Evolutionary conservation across 2,797 vertebrate genomes (phyloP), one percentile per base, ranked within the genome.

Genomic region (Cetoscarus ocellatus): DNA sequence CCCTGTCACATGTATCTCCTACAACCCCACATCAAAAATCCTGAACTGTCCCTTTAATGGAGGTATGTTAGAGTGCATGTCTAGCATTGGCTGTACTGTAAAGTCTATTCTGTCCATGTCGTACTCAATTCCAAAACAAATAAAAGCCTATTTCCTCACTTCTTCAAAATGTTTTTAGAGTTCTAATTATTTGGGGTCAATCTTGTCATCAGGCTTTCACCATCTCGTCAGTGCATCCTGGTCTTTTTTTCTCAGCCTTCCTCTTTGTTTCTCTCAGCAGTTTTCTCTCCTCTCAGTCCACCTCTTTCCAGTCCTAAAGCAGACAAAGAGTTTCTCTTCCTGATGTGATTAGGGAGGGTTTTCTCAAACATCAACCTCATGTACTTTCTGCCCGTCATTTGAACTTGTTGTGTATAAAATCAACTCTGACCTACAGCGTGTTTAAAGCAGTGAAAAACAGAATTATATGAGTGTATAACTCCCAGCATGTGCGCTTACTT

Each of bases 401-500:
- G 15, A 64, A 45, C 63, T 27, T 52, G 8, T 27, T 52, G 8
- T 61, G n/a, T 52, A 47, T 47, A 15, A 83, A 67, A 57, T 36
- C 19, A 62, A 67, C 67, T 54, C 15, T 43, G 50, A 67, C 56
- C 53, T 12, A 17, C 47, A 36, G 50, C 56, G 7, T 57, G 57
- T 70, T 83, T 73, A 51, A 59, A 43, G 12, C 53, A 34, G 53
- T 57, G 54, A 67, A 71, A 61, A 61, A 34, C 10, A 36, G 72
- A 70, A 88, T 83, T 81, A 83, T 65, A 73, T 67, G 76, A 52
- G 59, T 66, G 63, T 70, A 65, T 43, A 60, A 73, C 59, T 61
- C 58, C 38, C 61, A 34, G 35, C 38, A 40, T 54, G 14, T 54
- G 52, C 57, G 61, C 55, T 83, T 66, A 64, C 74, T 85, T 86